phyloP scores from a whole-genome alignment of 2,797 vertebrate species.

The Potorous gilbertii region DNA sequence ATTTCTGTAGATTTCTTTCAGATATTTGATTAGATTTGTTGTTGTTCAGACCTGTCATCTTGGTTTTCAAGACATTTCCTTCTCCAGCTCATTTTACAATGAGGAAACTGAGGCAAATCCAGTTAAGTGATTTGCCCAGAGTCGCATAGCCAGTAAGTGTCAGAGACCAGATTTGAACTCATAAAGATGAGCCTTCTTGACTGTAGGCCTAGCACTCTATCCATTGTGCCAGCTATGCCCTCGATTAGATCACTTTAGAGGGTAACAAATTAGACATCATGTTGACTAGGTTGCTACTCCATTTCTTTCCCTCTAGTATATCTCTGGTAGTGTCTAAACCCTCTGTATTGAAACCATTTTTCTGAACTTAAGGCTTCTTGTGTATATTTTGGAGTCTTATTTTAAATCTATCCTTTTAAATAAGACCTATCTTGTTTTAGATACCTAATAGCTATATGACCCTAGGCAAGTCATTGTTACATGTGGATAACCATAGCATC shows the following conservation, averaged over 20 bases:
- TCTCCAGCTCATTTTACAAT: background rate
- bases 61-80: background rate
- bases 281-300: background rate
- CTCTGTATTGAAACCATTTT: background rate
- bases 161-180: background rate
- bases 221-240: background rate
- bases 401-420: background rate
- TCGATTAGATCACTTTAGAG: slow-evolving; percentile 21
- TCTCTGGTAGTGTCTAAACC: background rate
- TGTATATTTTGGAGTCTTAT: slow-evolving; percentile 7
- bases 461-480: background rate
- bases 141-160: background rate
- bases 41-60: background rate
- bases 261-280: slow-evolving; percentile 15
- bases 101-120: background rate
- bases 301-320: background rate
- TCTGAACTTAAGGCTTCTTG: slow-evolving; percentile 8
- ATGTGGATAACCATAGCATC: background rate
- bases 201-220: background rate
- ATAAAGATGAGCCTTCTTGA: background rate
- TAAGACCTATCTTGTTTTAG: background rate
- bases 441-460: background rate
- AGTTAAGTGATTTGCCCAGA: background rate
- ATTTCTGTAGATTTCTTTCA: slow-evolving; percentile 30
- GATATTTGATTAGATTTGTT: background rate